Evolutionary conservation across 2,888 invertebrate species (phyloP).

Genomic region (Biston stratarius): DNA sequence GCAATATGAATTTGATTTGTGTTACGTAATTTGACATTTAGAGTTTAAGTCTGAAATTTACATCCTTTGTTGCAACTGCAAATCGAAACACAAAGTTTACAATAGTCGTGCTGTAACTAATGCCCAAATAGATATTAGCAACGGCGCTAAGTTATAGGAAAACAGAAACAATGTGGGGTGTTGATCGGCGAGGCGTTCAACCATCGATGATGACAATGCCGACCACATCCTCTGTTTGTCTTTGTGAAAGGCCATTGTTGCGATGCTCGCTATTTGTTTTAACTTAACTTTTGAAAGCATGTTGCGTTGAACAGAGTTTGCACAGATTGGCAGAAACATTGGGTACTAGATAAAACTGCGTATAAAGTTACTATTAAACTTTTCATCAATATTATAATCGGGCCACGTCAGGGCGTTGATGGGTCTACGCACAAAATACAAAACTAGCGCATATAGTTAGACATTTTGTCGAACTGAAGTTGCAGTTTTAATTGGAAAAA

Average conservation of each 20-base stretch:
- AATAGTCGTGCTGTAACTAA: constrained; percentile 15
- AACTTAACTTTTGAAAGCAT: constrained; percentile 69
- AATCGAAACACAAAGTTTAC: constrained; percentile 10
- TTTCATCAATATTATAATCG: neutral
- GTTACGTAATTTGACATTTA: neutral
- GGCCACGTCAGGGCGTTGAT: neutral
- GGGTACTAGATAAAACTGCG: neutral
- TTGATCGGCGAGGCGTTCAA: constrained; percentile 55
- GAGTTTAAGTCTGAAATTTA: neutral
- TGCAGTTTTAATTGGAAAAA: no score
- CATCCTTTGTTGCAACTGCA: constrained; percentile 5
- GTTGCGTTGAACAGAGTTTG: constrained; percentile 50
- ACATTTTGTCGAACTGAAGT: no score
- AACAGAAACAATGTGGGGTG: constrained; percentile 58
- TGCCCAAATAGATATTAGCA: constrained; percentile 24
- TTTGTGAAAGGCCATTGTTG: constrained; percentile 77
- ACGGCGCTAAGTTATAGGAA: constrained; percentile 54
- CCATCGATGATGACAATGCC: constrained; percentile 68
- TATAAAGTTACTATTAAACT: neutral
- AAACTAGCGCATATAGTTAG: no score
- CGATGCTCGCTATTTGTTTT: constrained; percentile 70
- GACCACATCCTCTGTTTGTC: constrained; percentile 80
- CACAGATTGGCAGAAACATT: neutral
- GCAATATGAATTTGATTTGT: no score
- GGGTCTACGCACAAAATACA: neutral